Percentiles rank a stretch among this genome's conserved stretches.
These are phyloP conservation scores for Halocynthia aurantium DNA, from an alignment of 23 tunicate species.

Conservation along the genomic window DNA sequence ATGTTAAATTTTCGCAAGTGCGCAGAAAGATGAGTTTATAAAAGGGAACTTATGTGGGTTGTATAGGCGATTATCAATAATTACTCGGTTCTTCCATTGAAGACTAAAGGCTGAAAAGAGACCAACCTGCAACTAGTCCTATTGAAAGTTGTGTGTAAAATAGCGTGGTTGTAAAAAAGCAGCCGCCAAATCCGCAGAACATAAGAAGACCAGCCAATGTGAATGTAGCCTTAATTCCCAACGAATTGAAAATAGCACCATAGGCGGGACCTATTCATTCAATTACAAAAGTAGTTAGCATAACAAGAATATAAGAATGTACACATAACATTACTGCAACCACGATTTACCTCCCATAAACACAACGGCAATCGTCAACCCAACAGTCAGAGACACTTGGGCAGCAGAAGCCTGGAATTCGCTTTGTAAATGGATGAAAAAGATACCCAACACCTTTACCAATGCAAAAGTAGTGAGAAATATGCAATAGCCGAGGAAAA, in stretches of 20 bases:
- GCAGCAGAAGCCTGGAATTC: constrained; percentile 24
- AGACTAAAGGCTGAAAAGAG: background rate
- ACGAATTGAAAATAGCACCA: constrained; percentile 19
- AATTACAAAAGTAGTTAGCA: too few relatives aligned
- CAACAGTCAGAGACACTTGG: constrained; percentile 14
- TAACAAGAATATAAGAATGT: too few relatives aligned
- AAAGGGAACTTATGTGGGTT: too few relatives aligned
- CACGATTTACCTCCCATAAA: constrained; percentile 18
- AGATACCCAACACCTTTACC: constrained; percentile 10
- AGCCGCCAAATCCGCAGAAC: constrained; percentile 9
- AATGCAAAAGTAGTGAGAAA: constrained; percentile 24
- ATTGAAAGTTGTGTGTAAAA: constrained; percentile 11
- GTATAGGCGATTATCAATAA: too few relatives aligned
- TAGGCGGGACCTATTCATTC: constrained; percentile 10
- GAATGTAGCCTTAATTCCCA: constrained; percentile 3
- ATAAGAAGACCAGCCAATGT: constrained; percentile 2
- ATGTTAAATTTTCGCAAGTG: too few relatives aligned
- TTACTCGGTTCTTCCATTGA: too few relatives aligned
- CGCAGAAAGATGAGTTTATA: too few relatives aligned
- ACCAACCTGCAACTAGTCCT: constrained; percentile 12
- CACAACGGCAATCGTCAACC: constrained; percentile 16
- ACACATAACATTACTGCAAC: background rate
- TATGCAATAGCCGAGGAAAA: constrained; percentile 14
- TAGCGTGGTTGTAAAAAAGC: constrained; percentile 7
- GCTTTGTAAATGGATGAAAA: constrained; percentile 22